Evolutionary conservation across 2,888 invertebrate genomes (phyloP).

Genomic region (Netelia inedita): DNA sequence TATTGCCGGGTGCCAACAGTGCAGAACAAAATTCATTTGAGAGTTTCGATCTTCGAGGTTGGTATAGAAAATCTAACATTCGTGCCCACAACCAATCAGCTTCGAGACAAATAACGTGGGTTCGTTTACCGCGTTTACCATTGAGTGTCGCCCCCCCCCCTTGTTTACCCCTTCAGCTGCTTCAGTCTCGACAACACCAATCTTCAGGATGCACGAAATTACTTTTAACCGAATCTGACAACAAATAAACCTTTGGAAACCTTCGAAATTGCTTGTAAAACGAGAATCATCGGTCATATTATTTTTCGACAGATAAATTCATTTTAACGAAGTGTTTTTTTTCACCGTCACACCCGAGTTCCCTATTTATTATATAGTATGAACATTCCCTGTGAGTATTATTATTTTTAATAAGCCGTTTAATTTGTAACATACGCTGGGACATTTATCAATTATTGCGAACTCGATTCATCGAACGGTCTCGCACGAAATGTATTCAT

Average conservation of each 20-base stretch:
- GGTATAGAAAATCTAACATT: too few species aligned
- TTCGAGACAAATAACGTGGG: too few species aligned
- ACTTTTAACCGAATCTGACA: slow-evolving; percentile 29
- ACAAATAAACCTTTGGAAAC: slow-evolving; percentile 19
- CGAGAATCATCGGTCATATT: slow-evolving; percentile 2
- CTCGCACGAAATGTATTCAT: neutral
- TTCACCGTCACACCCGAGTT: slow-evolving; percentile 59
- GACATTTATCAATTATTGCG: neutral
- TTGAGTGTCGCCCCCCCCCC: too few species aligned
- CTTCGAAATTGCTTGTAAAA: slow-evolving; percentile 23
- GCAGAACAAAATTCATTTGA: too few species aligned
- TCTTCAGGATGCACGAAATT: slow-evolving; percentile 41
- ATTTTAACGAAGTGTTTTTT: slow-evolving; percentile 34
- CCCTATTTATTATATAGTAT: slow-evolving; percentile 53
- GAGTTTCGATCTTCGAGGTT: too few species aligned
- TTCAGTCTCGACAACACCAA: slow-evolving; percentile 2
- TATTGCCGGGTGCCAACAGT: too few species aligned
- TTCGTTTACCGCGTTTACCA: too few species aligned
- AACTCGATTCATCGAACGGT: neutral
- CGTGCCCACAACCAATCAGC: too few species aligned
- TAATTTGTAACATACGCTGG: neutral
- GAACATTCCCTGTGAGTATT: slow-evolving; percentile 66
- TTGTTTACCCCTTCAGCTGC: slow-evolving; percentile 59
- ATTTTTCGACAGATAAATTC: slow-evolving; percentile 9
- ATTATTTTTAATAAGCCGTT: slow-evolving; percentile 31